Base-by-base conservation (phyloP, 2,888 invertebrate genomes). In the Tubulanus polymorphus region DNA sequence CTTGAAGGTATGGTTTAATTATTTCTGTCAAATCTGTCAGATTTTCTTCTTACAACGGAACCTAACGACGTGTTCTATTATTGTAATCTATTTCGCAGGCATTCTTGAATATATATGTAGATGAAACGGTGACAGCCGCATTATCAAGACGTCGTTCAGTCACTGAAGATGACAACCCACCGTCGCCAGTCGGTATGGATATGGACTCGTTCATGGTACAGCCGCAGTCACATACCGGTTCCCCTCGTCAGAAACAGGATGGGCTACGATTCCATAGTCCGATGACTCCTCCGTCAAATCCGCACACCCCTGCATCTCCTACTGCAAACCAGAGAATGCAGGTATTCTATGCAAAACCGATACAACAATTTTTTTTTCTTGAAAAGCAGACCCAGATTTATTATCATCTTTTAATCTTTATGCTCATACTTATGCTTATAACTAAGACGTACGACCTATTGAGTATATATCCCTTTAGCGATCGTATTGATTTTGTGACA, bases 101-200 rank as follows among this genome's bases (percentile, higher is more conserved):
- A 0, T 95, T 95, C 79, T 82, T 96, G 29, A 91, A 90, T 10
- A 90, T 94, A 76, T 95, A 93, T 75, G 92, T 93, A 1, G 94
- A 95, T 71, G 94, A 95, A 72, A 88, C 86, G 55, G 70, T 71
- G 28, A 64, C 68, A 10, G 90, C 90, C 10, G 88, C 90, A 41
- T 90, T 87, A 66, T 69, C 72, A 29, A 82, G 90, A n/a, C 80
- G 87, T 1, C 83, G 90, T 56, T 89, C 93, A 1, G 88, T 93
- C 65, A 91, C 91, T 1, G 95, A 95, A 76, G 95, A 96, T 72
- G 95, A 96, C 73, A 94, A 95, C 81, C 95, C 95, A 1, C 91
- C 94, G 0, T 94, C 94, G 0, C 95, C 95, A 0, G 88, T 93
- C 68, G 87, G 90, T 0, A 87, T 90, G 75, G 75, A 77, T 56